Conservation (phyloP, 1,140 invertebrate genomes). For the Procambarus virginalis region DNA sequence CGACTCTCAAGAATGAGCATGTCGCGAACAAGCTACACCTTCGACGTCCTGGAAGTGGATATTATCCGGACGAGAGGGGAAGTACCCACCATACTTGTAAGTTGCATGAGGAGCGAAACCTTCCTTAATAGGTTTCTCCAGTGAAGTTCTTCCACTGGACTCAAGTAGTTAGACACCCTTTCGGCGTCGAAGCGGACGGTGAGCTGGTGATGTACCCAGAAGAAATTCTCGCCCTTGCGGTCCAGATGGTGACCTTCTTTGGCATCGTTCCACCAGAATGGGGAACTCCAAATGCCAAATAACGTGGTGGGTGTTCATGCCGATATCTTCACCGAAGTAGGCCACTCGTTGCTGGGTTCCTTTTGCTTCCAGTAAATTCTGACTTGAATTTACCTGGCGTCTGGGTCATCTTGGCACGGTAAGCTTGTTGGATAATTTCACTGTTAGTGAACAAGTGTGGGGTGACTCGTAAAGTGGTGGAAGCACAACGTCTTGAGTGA, state of each 20-base stretch:
- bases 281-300: conserved; percentile 56
- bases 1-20: conserved; percentile 43
- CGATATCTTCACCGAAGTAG: conserved; percentile 59
- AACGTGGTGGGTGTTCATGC: conserved; percentile 52
- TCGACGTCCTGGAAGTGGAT: conserved; percentile 34
- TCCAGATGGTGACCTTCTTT: conserved; percentile 4
- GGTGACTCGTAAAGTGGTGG: conserved; percentile 52
- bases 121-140: conserved; percentile 21
- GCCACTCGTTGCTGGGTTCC: conserved; percentile 42
- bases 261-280: conserved; percentile 42
- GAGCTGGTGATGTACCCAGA: conserved; percentile 53
- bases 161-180: conserved; percentile 42
- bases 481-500: conserved; percentile 23
- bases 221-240: conserved; percentile 55
- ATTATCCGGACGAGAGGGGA: conserved; percentile 45
- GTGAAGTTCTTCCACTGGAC: conserved; percentile 31
- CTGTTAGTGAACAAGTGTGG: conserved; percentile 54
- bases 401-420: conserved; percentile 32
- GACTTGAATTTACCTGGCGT: conserved; percentile 12
- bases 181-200: conserved; percentile 40
- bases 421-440: conserved; percentile 46
- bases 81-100: conserved; percentile 50
- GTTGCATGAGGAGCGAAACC: conserved; percentile 43
- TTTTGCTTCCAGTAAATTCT: conserved; percentile 15
- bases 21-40: conserved; percentile 27